Base-by-base conservation (phyloP, 37 sponge, comb jelly and placozoan genomes). In the Chondrilla cf. caribensis region DNA sequence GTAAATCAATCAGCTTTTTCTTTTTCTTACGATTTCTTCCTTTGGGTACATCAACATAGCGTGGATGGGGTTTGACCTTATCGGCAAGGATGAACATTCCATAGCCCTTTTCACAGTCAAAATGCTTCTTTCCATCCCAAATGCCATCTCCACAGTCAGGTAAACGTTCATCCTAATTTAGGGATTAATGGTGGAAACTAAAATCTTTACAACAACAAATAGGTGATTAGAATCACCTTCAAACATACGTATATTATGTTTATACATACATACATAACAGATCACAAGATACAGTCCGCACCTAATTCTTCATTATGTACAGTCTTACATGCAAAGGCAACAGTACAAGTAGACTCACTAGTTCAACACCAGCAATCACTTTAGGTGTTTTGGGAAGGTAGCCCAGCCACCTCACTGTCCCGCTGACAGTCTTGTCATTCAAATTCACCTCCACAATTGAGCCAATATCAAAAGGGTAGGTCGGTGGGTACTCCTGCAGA, bases 331-430 rank as follows among this genome's bases (percentile, higher is more conserved):
- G n/a, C n/a, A n/a, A n/a, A n/a, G n/a, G n/a, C n/a, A n/a, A 38
- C 40, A 81, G n/a, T 29, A 32, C 19, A 11, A 35, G 2, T 17
- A 31, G 17, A 58, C 79, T 82, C 60, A 92, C 92, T 77, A 92
- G 55, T 85, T 92, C 92, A 22, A 92, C 79, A 70, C 92, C 92
- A 40, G 89, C 92, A 32, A 85, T n/a, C 3, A n/a, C 8, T 60
- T 82, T 84, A 6, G 54, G 9, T 22, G 24, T 26, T 29, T 85
- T 70, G n/a, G 84, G 85, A 28, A 92, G 44, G 0, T 6, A 60
- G 6, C 93, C 93, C 25, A 89, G 88, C 89, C 89, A 92, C 70
- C 79, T 82, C 5, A 90, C 64, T 33, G 70, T 77, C n/a, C 92
- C 92, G 81, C 65, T 43, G 40, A 58, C 77, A 14, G 15, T 26